Evolutionary conservation across 2,113 vertebrate genomes (phyloP), one percentile per base, ranked within the genome.

Genomic region (Setophaga coronata): DNA sequence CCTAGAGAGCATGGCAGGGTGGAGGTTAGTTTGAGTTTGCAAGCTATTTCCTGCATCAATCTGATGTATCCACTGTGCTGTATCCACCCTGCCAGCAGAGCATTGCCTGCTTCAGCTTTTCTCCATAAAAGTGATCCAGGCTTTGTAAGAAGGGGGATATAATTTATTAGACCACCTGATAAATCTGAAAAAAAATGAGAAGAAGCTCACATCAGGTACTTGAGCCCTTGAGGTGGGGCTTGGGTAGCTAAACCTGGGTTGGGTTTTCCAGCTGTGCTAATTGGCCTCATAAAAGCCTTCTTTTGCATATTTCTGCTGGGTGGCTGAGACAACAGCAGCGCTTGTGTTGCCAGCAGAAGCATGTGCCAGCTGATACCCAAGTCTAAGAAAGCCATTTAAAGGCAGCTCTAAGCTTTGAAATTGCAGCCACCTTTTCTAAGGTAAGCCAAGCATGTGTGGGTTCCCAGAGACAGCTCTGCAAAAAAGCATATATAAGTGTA

Each of bases 11-110:
- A 51, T 8, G 3, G 11, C 24, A 10, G 14, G 14, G 28, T 93
- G 0, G 2, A 80, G 28, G 12, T 69, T 48, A 56, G 23, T 17
- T 20, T 0, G 1, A 77, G 31, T 64, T 57, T 43, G 9, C 25
- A 76, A 53, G 8, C 50, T 43, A 9, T 50, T 76, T 24, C 25
- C 36, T 70, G 58, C 42, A 76, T 38, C 58, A 57, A 28, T 50
- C 36, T 69, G 29, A 50, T 1, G 4, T 19, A 42, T 28, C 48
- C 21, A 8, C 5, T 10, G 36, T 53, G 21, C 66, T 5, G 1
- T 25, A 62, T 20, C 38, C 34, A 25, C 24, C 17, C 36, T 50
- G 58, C 31, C 53, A 58, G 42, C 36, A 77, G 78, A 89, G 29
- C 45, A 65, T 50, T 14, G 12, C 16, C 31, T 91, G 17, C 50